A percentile compares a stretch with the other conserved stretches of the same genome.
Evolutionary conservation across 1,140 invertebrate genomes (phyloP).

Genomic region (Laupala kohalensis): DNA sequence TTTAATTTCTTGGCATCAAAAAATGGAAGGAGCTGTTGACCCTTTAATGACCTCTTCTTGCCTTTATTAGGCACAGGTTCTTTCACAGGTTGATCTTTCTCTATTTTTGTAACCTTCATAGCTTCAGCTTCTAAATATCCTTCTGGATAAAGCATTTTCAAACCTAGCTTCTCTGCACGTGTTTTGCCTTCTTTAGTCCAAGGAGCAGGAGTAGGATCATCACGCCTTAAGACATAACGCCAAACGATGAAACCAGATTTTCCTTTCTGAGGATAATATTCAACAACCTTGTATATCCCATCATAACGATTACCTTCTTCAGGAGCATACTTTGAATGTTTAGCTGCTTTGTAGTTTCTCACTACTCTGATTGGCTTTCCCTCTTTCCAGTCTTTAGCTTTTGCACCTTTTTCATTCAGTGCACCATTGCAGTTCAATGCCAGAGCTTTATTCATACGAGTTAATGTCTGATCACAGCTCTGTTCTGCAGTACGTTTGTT

Average conservation of each 20-base stretch:
- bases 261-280: slow-evolving; percentile 70
- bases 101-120: slow-evolving; percentile 20
- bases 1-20: slow-evolving; percentile 25
- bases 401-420: slow-evolving; percentile 50
- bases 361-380: slow-evolving; percentile 71
- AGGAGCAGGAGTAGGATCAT: slow-evolving; percentile 66
- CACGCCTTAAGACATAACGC: slow-evolving; percentile 63
- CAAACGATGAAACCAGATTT: slow-evolving; percentile 69
- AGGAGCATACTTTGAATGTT: slow-evolving; percentile 67
- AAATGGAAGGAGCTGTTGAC: not conserved
- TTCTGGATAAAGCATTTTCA: slow-evolving; percentile 45
- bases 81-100: slow-evolving; percentile 14
- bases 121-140: slow-evolving; percentile 57
- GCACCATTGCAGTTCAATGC: slow-evolving; percentile 63
- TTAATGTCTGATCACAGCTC: slow-evolving; percentile 67
- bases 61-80: slow-evolving; percentile 14
- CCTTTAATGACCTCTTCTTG: slow-evolving; percentile 16
- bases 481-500: slow-evolving; percentile 71
- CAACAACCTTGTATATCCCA: slow-evolving; percentile 69
- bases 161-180: slow-evolving; percentile 26
- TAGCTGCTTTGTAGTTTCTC: slow-evolving; percentile 57
- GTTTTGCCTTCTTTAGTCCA: slow-evolving; percentile 65
- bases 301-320: slow-evolving; percentile 60
- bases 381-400: slow-evolving; percentile 54
- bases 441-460: slow-evolving; percentile 65